A percentile compares a stretch with the other conserved stretches of the same genome.
phyloP scores from a whole-genome alignment of 2,888 invertebrate species.

The Siphlonurus alternatus region DNA sequence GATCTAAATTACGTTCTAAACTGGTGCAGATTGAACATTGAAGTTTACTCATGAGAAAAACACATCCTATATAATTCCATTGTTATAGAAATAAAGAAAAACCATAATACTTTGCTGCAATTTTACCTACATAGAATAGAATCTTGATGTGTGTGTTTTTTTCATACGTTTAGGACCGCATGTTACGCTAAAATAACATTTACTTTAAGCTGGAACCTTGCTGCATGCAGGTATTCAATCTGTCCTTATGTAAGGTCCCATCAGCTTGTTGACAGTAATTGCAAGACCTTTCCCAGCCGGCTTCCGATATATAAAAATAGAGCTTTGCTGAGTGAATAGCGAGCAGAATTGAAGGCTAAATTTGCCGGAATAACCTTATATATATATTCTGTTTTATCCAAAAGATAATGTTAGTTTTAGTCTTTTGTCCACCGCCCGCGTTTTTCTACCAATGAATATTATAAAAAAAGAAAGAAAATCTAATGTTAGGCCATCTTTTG shows the following conservation, averaged over 20 bases:
- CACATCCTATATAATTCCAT: not conserved
- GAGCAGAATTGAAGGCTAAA: not conserved
- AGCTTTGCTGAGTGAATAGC: not conserved
- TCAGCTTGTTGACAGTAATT: not conserved
- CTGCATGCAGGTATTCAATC: not conserved
- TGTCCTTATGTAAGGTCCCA: not conserved
- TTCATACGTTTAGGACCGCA: not conserved
- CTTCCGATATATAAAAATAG: not conserved
- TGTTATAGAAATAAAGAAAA: not conserved
- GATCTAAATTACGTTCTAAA: too few species aligned
- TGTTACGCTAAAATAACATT: not conserved
- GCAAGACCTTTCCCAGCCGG: not conserved
- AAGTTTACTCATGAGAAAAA: not conserved
- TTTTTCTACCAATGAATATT: not conserved
- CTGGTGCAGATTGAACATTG: not conserved
- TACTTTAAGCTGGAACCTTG: not conserved
- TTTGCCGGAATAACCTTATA: conserved; percentile 2
- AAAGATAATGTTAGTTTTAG: conserved; percentile 1
- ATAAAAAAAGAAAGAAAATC: too few species aligned
- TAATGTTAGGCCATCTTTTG: not conserved
- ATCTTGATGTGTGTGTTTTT: not conserved
- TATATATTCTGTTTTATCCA: not conserved
- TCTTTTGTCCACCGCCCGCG: not conserved
- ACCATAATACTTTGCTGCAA: not conserved
- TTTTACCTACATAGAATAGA: not conserved